These are phyloP conservation scores for Drosophila varians DNA, from an alignment of 1,140 invertebrate species.

Conservation along the genomic window DNA sequence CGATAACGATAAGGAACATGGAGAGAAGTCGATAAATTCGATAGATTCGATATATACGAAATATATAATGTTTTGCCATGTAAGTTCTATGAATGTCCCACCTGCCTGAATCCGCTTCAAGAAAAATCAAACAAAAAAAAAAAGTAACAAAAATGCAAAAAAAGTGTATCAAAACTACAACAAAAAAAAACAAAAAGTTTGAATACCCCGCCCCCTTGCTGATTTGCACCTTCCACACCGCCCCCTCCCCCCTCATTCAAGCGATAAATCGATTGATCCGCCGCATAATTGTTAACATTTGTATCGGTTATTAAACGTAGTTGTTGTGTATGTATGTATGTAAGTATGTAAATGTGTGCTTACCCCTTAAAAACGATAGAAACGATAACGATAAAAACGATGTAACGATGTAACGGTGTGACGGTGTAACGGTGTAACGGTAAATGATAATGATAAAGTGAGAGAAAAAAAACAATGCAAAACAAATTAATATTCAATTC, in stretches of 20 bases:
- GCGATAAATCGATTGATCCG: slow-evolving; percentile 45
- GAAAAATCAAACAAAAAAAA: neutral
- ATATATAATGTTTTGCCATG: slow-evolving; percentile 47
- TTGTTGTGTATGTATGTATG: slow-evolving; percentile 81
- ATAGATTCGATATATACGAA: slow-evolving; percentile 4
- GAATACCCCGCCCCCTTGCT: slow-evolving; percentile 21
- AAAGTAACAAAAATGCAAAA: neutral
- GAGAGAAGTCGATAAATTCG: slow-evolving; percentile 3
- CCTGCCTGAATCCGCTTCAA: slow-evolving; percentile 65
- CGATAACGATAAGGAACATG: slow-evolving; percentile 21
- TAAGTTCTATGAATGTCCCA: slow-evolving; percentile 78
- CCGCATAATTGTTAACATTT: slow-evolving; percentile 80
- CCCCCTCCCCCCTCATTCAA: slow-evolving; percentile 10
- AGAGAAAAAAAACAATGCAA: neutral
- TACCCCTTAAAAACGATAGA: slow-evolving; percentile 40
- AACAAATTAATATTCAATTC: slow-evolving; percentile 45
- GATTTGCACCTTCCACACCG: slow-evolving; percentile 42
- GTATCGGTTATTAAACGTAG: slow-evolving; percentile 80
- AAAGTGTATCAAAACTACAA: neutral
- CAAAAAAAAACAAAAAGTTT: neutral
- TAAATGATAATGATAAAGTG: slow-evolving; percentile 15
- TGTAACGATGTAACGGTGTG: slow-evolving; percentile 31
- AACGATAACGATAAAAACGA: slow-evolving; percentile 26
- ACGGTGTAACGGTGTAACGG: neutral
- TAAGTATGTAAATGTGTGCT: slow-evolving; percentile 78